Evolutionary conservation across 1,140 invertebrate species (phyloP), one percentile per base, ranked within the genome.

Genomic region (Apis florea): DNA sequence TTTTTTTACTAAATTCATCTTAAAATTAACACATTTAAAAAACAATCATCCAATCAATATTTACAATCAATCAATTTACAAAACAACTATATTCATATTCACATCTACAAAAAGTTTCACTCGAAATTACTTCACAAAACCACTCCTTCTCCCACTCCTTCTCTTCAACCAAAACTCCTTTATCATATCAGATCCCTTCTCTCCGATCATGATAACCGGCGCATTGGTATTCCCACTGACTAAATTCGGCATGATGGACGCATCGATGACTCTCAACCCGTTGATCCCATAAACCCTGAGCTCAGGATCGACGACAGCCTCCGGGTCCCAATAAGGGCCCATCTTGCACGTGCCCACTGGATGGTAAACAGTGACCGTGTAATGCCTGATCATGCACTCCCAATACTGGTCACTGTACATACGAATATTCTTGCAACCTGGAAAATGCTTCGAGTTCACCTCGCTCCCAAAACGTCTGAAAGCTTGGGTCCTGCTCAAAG

Each of bases 281-380:
- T 95, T 95, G 0, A 98, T 93, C 1, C 97, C 97, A 84, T 98
- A 97, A 6, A 98, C 97, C 71, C 95, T 94, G 0, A 98, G 93
- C 88, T 97, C 95, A 15, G 96, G 96, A 92, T 99, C 98, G 0
- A 99, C 98, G 0, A 99, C 98, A 0, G 98, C 97, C 9, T 96
- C 95, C 15, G 95, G 94, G 90, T 98, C 97, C 95, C 96, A 96
- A 68, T 96, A 95, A 0, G 97, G 96, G 0, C 98, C 98, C 98
- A 99, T 99, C 91, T 98, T 98, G 72, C 97, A 97, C 0, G 98
- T 98, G 0, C 98, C 97, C 0, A 97, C 96, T 0, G 97, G 97
- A 94, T 98, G 97, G 90, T 98, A 98, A 63, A 96, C 96, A 0
- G 97, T 98, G 1, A 95, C 95, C 0, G 96, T 96, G 80, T 97